A percentile compares a stretch with the other conserved stretches of the same genome.
These are phyloP conservation scores for Eurytoma californica DNA, from an alignment of 2,888 invertebrate genomes.

Conservation along the genomic window DNA sequence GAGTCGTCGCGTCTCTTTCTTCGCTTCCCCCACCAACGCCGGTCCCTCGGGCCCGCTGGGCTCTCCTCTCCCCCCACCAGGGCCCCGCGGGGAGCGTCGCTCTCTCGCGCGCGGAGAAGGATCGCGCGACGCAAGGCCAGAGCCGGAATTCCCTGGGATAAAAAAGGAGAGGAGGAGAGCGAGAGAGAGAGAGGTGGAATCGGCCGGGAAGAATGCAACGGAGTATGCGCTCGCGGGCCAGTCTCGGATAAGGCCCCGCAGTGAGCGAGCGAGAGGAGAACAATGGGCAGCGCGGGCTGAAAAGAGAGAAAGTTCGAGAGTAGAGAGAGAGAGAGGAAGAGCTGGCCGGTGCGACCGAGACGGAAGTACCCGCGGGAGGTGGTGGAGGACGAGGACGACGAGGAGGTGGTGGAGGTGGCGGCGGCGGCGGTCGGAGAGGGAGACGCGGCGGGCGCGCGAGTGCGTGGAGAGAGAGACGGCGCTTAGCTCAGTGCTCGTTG, in stretches of 20 bases:
- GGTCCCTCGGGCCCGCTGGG: conserved; percentile 3
- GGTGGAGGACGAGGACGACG: too few relatives aligned
- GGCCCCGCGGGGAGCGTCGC: background rate
- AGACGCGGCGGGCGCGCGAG: too few relatives aligned
- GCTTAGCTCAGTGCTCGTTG: background rate
- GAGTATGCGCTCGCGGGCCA: background rate
- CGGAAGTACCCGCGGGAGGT: too few relatives aligned
- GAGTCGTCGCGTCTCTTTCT: conserved; percentile 22
- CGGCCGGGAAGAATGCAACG: background rate
- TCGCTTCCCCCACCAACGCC: background rate
- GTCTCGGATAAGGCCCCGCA: background rate
- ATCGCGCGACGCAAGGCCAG: conserved; percentile 38
- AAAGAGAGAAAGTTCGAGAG: conserved; percentile 25
- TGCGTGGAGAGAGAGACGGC: too few relatives aligned
- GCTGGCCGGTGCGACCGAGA: too few relatives aligned
- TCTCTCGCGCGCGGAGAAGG: conserved; percentile 18
- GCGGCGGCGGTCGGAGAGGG: too few relatives aligned
- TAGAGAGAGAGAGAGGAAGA: background rate
- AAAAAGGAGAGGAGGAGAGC: conserved; percentile 31
- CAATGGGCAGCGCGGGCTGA: background rate
- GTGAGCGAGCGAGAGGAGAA: background rate
- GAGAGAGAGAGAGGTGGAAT: background rate
- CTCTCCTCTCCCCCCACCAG: background rate
- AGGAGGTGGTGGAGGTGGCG: too few relatives aligned
- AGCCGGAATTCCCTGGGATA: background rate